phyloP scores from a whole-genome alignment of 2,113 vertebrate genomes.

The Camelus bactrianus region DNA sequence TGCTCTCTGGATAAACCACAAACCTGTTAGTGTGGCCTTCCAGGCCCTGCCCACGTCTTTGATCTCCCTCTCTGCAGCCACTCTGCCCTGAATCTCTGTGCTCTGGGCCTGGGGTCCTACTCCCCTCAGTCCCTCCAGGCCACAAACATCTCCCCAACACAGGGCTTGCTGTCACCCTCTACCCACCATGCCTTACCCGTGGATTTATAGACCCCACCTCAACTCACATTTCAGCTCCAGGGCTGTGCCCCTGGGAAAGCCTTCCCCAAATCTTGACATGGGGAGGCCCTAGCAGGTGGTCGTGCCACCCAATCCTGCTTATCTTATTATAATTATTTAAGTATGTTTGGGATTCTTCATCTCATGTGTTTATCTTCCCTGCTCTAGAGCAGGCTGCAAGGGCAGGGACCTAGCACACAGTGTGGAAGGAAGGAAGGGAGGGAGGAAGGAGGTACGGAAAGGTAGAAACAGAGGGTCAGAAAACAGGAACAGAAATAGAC shows the following conservation, averaged over 20 bases:
- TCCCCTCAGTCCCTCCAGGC: neutral
- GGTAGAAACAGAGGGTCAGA: neutral
- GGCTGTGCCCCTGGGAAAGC: neutral
- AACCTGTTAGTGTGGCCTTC: fast-evolving
- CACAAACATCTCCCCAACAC: neutral
- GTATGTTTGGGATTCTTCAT: neutral
- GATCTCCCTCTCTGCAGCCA: neutral
- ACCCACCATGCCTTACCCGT: fast-evolving
- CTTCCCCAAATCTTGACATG: neutral
- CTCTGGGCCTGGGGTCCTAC: neutral
- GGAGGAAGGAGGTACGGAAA: fast-evolving
- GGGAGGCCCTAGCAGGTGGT: fast-evolving
- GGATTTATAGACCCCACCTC: neutral
- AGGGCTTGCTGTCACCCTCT: neutral
- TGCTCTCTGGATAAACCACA: neutral
- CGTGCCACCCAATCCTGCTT: neutral
- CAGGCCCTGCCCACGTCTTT: neutral
- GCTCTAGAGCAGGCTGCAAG: neutral
- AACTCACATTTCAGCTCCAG: neutral
- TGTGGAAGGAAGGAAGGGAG: too few relatives aligned
- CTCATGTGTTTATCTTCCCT: neutral
- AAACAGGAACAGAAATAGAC: neutral
- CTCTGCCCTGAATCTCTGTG: neutral
- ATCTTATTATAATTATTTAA: fast-evolving
- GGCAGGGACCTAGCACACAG: neutral